Evolutionary conservation across 2,113 vertebrate species (phyloP).

Genomic region (Clarias batrachus): DNA sequence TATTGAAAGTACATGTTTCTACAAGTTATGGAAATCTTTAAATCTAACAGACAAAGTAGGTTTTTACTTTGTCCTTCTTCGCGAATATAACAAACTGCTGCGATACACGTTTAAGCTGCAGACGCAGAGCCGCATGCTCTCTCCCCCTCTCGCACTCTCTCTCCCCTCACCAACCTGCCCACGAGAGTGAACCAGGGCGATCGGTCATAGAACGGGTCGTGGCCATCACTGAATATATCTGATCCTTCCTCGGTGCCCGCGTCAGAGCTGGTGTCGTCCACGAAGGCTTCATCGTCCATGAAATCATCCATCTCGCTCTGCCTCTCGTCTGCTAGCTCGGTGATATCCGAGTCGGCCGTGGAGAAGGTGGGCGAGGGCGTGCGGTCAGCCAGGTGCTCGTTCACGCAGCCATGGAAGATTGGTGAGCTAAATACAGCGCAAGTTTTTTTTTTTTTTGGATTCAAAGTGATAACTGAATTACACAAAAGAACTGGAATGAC

Average conservation of each 20-base stretch:
- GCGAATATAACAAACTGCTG: neutral
- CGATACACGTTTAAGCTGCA: neutral
- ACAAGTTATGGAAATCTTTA: neutral
- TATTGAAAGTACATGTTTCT: neutral
- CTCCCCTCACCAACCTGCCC: constrained; percentile 94
- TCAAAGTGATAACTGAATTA: neutral
- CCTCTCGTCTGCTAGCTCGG: constrained; percentile 95
- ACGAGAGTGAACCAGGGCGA: constrained; percentile 99
- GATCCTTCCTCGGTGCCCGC: constrained; percentile 97
- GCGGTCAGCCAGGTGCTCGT: constrained; percentile 94
- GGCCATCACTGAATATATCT: constrained; percentile 97
- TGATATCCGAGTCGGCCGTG: constrained; percentile 97
- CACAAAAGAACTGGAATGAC: neutral
- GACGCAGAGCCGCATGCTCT: neutral
- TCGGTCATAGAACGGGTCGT: constrained; percentile 99
- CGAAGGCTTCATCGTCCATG: constrained; percentile 96
- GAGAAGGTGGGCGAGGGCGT: constrained; percentile 99
- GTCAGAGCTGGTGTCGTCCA: constrained; percentile 97
- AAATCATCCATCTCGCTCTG: constrained; percentile 97
- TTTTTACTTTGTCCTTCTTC: neutral
- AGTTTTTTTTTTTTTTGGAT: neutral
- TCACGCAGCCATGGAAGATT: constrained; percentile 98
- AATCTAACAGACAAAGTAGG: neutral
- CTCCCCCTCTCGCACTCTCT: constrained; percentile 63
- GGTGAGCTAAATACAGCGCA: constrained; percentile 82